Percentiles rank a stretch among this genome's conserved stretches.
Conservation (phyloP, 2,797 vertebrate genomes). For the Rhinatrema bivittatum region DNA sequence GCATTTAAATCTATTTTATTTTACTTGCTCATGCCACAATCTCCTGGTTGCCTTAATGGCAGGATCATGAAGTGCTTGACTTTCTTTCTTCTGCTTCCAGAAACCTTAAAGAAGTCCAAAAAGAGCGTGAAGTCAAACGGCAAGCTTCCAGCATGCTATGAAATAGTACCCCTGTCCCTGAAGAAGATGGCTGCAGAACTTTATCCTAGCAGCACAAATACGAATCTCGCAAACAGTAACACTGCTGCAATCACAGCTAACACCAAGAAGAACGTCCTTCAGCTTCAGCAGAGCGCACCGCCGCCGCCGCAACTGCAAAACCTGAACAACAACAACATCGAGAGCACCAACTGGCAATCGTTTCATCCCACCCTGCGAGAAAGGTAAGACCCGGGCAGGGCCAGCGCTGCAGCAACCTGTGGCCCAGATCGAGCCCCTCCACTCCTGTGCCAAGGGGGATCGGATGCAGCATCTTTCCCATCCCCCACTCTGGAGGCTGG, state of each 20-base stretch:
- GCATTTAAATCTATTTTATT: constrained; percentile 19
- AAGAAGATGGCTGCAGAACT: constrained; percentile 93
- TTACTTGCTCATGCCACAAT: constrained; percentile 76
- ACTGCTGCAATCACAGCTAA: constrained; percentile 55
- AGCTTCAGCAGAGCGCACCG: constrained; percentile 53
- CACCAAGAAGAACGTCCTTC: constrained; percentile 65
- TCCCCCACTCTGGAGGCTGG: no score
- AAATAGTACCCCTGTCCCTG: constrained; percentile 69
- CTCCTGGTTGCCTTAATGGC: constrained; percentile 81
- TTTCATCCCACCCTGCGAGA: constrained; percentile 86
- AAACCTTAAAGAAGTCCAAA: constrained; percentile 84
- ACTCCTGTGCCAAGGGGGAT: not conserved
- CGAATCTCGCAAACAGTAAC: constrained; percentile 59
- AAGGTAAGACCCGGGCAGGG: constrained; percentile 65
- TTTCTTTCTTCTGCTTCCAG: constrained; percentile 84
- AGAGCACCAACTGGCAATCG: constrained; percentile 79
- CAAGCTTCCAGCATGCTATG: constrained; percentile 67
- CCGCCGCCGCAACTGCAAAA: constrained; percentile 63
- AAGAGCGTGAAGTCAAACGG: constrained; percentile 60
- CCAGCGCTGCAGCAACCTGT: no score
- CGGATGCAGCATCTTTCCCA: not conserved
- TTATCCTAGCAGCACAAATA: constrained; percentile 62
- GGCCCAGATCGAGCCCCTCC: not conserved
- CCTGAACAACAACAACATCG: constrained; percentile 84
- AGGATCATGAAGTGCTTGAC: constrained; percentile 90